phyloP scores from a whole-genome alignment of 2,888 invertebrate species.

The Mythimna pallens region DNA sequence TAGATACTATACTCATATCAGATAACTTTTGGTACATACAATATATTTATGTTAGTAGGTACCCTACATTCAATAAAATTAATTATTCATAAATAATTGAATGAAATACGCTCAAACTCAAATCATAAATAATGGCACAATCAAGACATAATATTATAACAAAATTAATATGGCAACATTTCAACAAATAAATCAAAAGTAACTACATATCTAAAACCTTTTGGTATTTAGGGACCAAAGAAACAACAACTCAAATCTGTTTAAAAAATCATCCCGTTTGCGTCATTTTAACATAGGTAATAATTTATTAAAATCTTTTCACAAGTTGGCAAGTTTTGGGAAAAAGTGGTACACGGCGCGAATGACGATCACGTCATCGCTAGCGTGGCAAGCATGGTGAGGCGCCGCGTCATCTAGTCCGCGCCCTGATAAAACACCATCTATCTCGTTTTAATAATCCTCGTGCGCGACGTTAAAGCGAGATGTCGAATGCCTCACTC shows the following conservation, averaged over 20 bases:
- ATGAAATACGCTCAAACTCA: neutral
- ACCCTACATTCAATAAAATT: neutral
- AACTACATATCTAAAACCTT: conserved; percentile 23
- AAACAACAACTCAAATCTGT: conserved; percentile 48
- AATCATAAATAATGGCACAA: neutral
- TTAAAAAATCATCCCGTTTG: conserved; percentile 40
- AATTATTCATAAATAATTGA: neutral
- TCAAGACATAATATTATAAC: neutral
- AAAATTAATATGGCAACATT: conserved; percentile 56
- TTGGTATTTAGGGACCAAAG: conserved; percentile 40
- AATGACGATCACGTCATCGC: conserved; percentile 81
- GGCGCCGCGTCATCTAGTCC: conserved; percentile 75
- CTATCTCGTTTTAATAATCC: conserved; percentile 68
- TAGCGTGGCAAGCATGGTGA: conserved; percentile 81
- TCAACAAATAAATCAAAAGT: conserved; percentile 26
- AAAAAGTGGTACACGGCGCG: conserved; percentile 81
- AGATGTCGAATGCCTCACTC: conserved; percentile 43
- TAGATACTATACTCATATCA: too few species aligned
- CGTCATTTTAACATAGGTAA: conserved; percentile 47
- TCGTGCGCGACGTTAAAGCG: conserved; percentile 28
- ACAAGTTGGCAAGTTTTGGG: conserved; percentile 77
- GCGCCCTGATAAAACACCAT: conserved; percentile 63
- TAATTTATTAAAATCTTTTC: conserved; percentile 64
- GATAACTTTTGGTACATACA: too few species aligned
- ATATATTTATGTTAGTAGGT: neutral